Conservation (phyloP, 2,888 invertebrate species). For the Aphidius colemani region DNA sequence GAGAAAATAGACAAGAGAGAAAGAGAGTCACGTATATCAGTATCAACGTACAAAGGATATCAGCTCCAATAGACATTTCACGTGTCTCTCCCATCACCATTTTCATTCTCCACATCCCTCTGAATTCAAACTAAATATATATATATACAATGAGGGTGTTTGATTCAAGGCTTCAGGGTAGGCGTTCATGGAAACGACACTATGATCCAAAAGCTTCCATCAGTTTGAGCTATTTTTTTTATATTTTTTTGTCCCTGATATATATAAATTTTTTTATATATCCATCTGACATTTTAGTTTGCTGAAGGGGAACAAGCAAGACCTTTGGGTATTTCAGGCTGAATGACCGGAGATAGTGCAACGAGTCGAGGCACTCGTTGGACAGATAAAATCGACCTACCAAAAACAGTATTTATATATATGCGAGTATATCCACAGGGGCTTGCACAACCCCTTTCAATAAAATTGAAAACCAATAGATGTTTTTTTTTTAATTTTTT, state of each 20-base stretch:
- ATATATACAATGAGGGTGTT: background rate
- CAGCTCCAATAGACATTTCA: slow-evolving; percentile 26
- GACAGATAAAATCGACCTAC: slow-evolving; percentile 25
- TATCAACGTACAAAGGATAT: slow-evolving; percentile 24
- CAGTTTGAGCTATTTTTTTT: background rate
- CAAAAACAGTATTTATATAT: too few relatives aligned
- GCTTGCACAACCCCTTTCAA: slow-evolving; percentile 24
- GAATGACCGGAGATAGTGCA: slow-evolving; percentile 30
- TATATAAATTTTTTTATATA: slow-evolving; percentile 12
- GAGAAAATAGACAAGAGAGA: too few relatives aligned
- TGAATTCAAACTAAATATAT: slow-evolving; percentile 4
- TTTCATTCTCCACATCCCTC: slow-evolving; percentile 15
- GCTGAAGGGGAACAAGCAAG: slow-evolving; percentile 14
- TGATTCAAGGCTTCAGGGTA: slow-evolving; percentile 19
- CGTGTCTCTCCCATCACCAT: slow-evolving; percentile 15
- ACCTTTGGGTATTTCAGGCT: slow-evolving; percentile 29
- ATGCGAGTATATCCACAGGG: too few relatives aligned
- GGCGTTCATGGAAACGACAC: slow-evolving; percentile 28
- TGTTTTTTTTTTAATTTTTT: slow-evolving; percentile 11
- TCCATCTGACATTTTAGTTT: background rate
- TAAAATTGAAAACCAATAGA: slow-evolving; percentile 29
- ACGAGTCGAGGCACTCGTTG: slow-evolving; percentile 30
- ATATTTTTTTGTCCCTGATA: slow-evolving; percentile 8
- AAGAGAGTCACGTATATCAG: slow-evolving; percentile 8
- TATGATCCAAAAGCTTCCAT: slow-evolving; percentile 14